A percentile compares a stretch with the other conserved stretches of the same genome.
Evolutionary conservation across 2,797 vertebrate species (phyloP).

Genomic region (Lepidocolaptes lacrymiger): DNA sequence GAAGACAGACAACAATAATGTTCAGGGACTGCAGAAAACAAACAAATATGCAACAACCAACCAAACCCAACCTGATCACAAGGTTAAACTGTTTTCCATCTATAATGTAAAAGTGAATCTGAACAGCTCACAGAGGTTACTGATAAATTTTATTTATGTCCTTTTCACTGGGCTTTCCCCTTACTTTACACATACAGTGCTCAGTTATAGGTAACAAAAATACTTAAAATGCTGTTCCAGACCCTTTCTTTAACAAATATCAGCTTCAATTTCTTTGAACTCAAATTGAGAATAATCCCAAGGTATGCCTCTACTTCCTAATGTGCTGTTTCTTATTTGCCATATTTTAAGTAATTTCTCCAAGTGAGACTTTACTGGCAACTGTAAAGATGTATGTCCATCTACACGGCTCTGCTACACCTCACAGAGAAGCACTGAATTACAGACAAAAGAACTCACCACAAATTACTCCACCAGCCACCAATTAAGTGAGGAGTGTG

Average conservation of each 20-base stretch:
- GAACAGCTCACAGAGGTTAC: neutral
- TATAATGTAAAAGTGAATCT: neutral
- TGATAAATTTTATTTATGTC: neutral
- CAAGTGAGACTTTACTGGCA: neutral
- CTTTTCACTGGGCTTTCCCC: neutral
- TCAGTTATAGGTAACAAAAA: neutral
- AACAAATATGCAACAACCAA: neutral
- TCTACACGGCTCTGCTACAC: neutral
- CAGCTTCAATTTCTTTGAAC: neutral
- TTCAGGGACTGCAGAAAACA: neutral
- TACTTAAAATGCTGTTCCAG: neutral
- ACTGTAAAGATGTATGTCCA: neutral
- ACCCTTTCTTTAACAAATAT: neutral
- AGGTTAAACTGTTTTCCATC: neutral
- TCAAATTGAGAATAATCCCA: neutral
- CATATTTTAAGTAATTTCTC: neutral
- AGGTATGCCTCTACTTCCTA: neutral
- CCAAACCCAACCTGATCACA: neutral
- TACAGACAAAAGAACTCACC: neutral
- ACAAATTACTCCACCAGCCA: neutral
- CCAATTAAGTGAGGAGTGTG: neutral
- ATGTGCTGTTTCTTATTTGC: neutral
- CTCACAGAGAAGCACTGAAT: neutral
- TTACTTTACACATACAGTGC: neutral
- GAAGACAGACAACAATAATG: neutral